A percentile compares a stretch with the other conserved stretches of the same genome.
These are phyloP conservation scores for Okamejei kenojei DNA, from an alignment of 2,797 vertebrate genomes.

Conservation along the genomic window DNA sequence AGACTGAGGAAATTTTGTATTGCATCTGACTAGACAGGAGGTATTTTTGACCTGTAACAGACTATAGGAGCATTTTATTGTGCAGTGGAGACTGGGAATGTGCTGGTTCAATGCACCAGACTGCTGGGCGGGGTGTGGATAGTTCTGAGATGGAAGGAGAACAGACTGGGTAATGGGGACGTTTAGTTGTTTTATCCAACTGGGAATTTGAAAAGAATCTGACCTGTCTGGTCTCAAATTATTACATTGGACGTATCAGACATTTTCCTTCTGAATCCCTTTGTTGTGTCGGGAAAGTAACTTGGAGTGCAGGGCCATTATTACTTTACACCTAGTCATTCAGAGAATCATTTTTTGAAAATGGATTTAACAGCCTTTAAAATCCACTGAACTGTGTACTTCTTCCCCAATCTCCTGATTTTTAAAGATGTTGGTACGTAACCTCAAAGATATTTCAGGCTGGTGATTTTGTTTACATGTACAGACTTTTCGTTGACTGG, in stretches of 20 bases:
- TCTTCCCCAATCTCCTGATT: background rate
- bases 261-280: background rate
- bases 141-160: background rate
- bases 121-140: background rate
- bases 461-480: background rate
- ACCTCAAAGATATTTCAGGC: background rate
- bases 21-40: slow-evolving; percentile 18
- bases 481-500: no score
- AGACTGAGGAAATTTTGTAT: slow-evolving; percentile 31
- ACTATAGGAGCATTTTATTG: slow-evolving; percentile 9
- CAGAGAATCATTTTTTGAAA: background rate
- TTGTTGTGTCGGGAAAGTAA: background rate
- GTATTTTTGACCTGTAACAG: background rate
- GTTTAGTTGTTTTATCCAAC: slow-evolving; percentile 29
- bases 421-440: background rate
- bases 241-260: background rate
- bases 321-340: background rate
- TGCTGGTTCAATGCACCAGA: background rate
- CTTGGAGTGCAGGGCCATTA: background rate
- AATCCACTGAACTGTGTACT: background rate
- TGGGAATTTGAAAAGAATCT: slow-evolving; percentile 26
- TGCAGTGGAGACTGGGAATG: background rate
- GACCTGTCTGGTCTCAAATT: background rate
- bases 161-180: background rate
- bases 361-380: background rate